Base-by-base conservation (phyloP, 2,113 vertebrate species). In the Calidris pugnax region DNA sequence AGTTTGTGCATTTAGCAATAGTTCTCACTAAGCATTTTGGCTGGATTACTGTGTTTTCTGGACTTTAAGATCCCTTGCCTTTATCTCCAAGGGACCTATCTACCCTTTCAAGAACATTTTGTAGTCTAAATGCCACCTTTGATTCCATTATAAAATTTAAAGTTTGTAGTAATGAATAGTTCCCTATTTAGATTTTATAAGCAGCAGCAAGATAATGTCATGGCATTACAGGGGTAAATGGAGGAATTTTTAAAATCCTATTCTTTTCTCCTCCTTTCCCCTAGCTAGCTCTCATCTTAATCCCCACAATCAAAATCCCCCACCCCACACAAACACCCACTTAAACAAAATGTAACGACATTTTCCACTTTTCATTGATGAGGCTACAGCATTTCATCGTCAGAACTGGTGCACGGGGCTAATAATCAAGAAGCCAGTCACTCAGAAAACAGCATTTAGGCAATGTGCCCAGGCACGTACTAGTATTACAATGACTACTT, bases 401-500 rank as follows among this genome's bases (percentile, higher is more conserved):
- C 89, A 96, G 56, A 91, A 97, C 41, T 92, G 77, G 77, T 95
- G 85, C 85, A 90, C 41, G 87, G 67, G 85, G 60, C 50, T 87
- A 82, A 83, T 51, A 83, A 83, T 50, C 59, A 94, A 95, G 84
- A 91, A 95, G 94, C 94, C 81, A 91, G 85, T 94, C 81, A 93
- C 93, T 87, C 91, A 89, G 63, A 76, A 93, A 95, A 91, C 75
- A 95, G 84, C 63, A 87, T 85, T 91, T 67, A 93, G 77, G 79
- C 89, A 94, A 87, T 57, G 81, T 85, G 77, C 87, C 96, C 84
- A 85, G 89, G 84, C 92, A 95, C 67, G 95, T 63, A 94, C 89
- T 77, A 80, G 74, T 55, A 91, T 97, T 95, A 97, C 43, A 97
- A 77, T 96, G 95, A 97, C 97, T 97, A 95, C 90, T 81, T 97